Conservation (phyloP, 2,113 vertebrate species). For the Gadus macrocephalus region DNA sequence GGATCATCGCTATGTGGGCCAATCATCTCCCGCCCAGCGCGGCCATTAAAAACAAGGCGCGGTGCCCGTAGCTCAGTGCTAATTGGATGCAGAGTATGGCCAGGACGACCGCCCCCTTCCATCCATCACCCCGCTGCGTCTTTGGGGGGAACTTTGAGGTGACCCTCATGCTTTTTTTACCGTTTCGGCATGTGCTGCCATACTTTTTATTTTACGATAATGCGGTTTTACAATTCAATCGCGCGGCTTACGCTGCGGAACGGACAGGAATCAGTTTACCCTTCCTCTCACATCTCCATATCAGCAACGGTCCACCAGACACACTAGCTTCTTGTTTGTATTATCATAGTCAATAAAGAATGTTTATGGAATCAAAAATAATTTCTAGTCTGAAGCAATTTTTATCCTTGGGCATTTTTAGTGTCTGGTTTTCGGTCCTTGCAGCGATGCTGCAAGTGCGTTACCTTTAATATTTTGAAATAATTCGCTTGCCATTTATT, state of each 20-base stretch:
- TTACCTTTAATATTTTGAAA: slow-evolving; percentile 3
- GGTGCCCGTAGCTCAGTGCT: slow-evolving; percentile 85
- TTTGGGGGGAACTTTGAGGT: slow-evolving; percentile 69
- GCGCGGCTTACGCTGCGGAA: too few relatives aligned
- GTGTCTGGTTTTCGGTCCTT: too few relatives aligned
- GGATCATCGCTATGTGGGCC: slow-evolving; percentile 84
- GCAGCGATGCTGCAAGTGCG: neutral
- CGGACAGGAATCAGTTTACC: too few relatives aligned
- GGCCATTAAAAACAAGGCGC: slow-evolving; percentile 81
- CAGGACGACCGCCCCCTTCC: slow-evolving; percentile 70
- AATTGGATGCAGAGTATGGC: slow-evolving; percentile 89
- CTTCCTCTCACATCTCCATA: too few relatives aligned
- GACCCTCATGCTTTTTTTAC: slow-evolving; percentile 64
- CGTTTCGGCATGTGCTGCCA: neutral
- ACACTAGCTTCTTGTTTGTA: too few relatives aligned
- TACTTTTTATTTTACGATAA: neutral
- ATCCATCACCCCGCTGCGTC: slow-evolving; percentile 78
- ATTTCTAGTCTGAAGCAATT: too few relatives aligned
- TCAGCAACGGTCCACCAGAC: too few relatives aligned
- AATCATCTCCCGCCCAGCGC: slow-evolving; percentile 85
- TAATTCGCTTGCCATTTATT: slow-evolving; percentile 16
- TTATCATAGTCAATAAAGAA: too few relatives aligned
- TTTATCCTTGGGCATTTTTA: too few relatives aligned
- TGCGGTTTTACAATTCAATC: neutral
- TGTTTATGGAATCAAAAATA: too few relatives aligned